These are phyloP conservation scores for Melanerpes formicivorus DNA, from an alignment of 2,113 vertebrate genomes.

Conservation along the genomic window DNA sequence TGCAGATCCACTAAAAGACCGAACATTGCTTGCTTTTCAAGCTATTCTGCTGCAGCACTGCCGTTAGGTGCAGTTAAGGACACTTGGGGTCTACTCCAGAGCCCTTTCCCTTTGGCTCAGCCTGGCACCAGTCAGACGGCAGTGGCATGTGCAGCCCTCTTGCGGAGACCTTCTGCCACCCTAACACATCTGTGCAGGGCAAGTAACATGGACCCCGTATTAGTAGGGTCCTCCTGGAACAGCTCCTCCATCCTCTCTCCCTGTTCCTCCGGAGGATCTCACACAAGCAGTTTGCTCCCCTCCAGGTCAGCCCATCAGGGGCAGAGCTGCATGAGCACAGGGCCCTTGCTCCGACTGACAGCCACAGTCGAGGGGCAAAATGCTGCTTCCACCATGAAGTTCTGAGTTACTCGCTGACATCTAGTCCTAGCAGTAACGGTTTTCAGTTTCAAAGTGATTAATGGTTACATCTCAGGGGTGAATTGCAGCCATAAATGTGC, in stretches of 20 bases:
- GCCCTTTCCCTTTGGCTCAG: background rate
- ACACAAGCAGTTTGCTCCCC: background rate
- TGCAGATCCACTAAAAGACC: background rate
- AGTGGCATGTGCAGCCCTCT: fast-evolving
- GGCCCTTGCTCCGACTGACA: background rate
- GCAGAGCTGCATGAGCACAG: background rate
- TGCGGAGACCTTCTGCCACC: fast-evolving
- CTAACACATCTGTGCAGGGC: fast-evolving
- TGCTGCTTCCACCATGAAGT: background rate
- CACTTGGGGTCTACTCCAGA: background rate
- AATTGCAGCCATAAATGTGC: background rate
- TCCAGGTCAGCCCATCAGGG: fast-evolving
- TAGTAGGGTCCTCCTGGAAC: background rate
- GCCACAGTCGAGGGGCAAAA: background rate
- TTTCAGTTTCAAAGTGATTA: background rate
- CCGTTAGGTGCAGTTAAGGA: background rate
- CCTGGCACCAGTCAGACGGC: background rate
- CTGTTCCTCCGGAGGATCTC: background rate
- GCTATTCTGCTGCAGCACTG: fast-evolving
- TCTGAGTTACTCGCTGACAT: background rate
- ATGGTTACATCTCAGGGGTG: background rate
- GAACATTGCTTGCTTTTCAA: background rate
- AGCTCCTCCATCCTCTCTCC: background rate
- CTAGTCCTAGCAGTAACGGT: background rate
- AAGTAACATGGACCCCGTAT: fast-evolving